Evolutionary conservation across 2,888 invertebrate genomes (phyloP), one percentile per base, ranked within the genome.

Genomic region (Tetranychus truncatus): DNA sequence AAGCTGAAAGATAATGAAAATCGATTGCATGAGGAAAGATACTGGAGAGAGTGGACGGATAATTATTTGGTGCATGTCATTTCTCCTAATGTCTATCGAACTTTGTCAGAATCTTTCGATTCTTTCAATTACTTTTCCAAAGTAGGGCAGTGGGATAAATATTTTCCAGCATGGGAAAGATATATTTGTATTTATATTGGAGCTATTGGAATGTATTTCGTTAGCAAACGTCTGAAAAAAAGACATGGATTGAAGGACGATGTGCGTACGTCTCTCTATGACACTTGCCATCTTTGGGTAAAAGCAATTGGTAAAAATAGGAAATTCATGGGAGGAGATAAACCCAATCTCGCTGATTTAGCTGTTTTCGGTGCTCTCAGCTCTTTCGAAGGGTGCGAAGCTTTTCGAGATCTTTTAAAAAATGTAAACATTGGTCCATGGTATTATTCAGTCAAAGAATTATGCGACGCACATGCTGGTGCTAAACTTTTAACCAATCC

Each of bases 21-120:
- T n/a, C 46, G 72, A 11, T 24, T 77, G 6, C 74, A 73, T 18
- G 89, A 91, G 79, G 97, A 97, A 83, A 87, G 93, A 65, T 89
- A 92, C 81, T 99, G 97, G 97, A 87, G 99, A 73, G 87, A 89
- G 81, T 99, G 99, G 99, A 91, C 90, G 0, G 99, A 99, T 82
- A 87, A 88, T 73, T 88, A 89, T 67, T 86, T 96, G 1, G 95
- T 99, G 0, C 97, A 96, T 82, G 88, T 89, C 0, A 85, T 99
- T 65, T 96, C 97, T 0, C 99, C 99, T 0, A 99, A 99, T 83
- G 94, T 96, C 46, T 99, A 99, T 82, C 87, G 95, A 76, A 91
- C 91, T 0, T 83, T 87, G 0, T 84, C 85, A 0, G 97, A 99
- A 84, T 88, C 97, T 0, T 83, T 93, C 34, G 89, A 93, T 82